Base-by-base conservation (phyloP, 2,888 invertebrate species). In the Leptothorax acervorum region DNA sequence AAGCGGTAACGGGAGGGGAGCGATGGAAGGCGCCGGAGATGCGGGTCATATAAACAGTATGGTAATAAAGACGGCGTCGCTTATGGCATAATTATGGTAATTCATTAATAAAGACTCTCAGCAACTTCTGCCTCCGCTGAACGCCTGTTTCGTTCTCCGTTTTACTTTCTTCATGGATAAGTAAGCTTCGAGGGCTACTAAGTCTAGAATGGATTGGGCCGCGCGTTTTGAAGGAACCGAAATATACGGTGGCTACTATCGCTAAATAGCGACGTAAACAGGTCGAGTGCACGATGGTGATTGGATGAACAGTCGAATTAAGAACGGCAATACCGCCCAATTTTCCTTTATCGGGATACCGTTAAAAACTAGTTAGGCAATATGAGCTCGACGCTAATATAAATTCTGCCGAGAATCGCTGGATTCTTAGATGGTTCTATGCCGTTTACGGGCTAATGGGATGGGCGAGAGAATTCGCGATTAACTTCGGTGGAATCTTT, bases 31-130 rank as follows among this genome's bases (percentile, higher is more conserved):
- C 89, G 86, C 79, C 70, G 76, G 57, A 82, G 89, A 89, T 89
- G 85, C 89, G 75, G 89, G 87, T 88, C 90, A 90, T 92, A 92
- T 92, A 92, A 93, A 93, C 92, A 91, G 90, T 90, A 91, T 90
- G 90, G 91, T 92, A 93, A 93, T 93, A 90, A 92, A 92, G 88
- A 89, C 88, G 84, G 87, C 89, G 87, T 89, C 85, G 90, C 89
- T 92, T 91, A 91, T 92, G 91, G 91, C 89, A 93, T 93, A 93
- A 93, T 93, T 93, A 93, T 94, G 94, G 91, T 93, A 94, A 94
- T 93, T 93, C 90, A 88, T 93, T 93, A 92, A 92, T 92, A 92
- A 93, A 92, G 91, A 88, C 88, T 86, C 86, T 63, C 86, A 86
- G 90, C 86, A 85, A 91, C 87, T 91, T 91, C 82, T 87, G 87